Evolutionary conservation across 2,888 invertebrate species (phyloP).

Genomic region (Lepidocyrtoides sp.): DNA sequence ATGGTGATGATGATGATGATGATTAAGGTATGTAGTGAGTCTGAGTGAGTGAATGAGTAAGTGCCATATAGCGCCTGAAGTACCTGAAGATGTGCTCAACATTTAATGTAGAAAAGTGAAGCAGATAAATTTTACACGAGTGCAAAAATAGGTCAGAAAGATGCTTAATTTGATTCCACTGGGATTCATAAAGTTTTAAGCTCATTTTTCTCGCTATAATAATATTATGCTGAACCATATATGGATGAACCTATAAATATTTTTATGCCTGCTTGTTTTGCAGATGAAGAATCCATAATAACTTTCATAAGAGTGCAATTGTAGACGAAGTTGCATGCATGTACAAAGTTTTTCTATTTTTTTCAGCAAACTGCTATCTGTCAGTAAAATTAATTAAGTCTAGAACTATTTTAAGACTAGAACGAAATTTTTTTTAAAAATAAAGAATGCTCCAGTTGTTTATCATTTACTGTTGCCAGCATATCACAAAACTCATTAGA

Average conservation of each 20-base stretch:
- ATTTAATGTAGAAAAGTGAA: not conserved
- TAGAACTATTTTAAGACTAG: not conserved
- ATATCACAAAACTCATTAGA: not conserved
- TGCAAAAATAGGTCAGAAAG: conserved; percentile 32
- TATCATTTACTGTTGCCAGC: not conserved
- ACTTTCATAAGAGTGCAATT: no score
- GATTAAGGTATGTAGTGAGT: not conserved
- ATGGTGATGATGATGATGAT: no score
- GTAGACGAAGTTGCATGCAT: no score
- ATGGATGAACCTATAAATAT: not conserved
- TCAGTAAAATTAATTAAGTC: not conserved
- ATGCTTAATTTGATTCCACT: not conserved
- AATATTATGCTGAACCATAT: not conserved
- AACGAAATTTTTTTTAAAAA: not conserved
- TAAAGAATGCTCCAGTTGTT: conserved; percentile 22
- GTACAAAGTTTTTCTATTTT: no score
- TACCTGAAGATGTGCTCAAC: conserved; percentile 43
- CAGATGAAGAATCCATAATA: no score
- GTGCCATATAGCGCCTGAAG: not conserved
- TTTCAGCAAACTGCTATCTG: not conserved
- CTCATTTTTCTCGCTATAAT: not conserved
- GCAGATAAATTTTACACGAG: conserved; percentile 12
- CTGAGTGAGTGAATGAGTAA: no score
- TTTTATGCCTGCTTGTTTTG: no score
- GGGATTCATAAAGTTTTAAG: not conserved